Conservation (phyloP, 2,113 vertebrate species). For the Megaceryle maxima region DNA sequence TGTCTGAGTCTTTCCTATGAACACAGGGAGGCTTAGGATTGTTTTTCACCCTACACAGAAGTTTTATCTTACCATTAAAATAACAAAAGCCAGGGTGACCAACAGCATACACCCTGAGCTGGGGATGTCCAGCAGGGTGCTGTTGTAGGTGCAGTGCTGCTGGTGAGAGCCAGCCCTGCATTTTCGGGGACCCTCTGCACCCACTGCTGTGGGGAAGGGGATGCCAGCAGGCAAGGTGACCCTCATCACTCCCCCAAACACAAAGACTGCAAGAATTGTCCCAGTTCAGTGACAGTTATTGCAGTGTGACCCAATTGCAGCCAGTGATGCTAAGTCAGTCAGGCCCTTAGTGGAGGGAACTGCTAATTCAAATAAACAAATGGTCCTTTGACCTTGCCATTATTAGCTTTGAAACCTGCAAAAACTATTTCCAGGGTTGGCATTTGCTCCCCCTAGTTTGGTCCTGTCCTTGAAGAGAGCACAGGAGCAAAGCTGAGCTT, state of each 20-base stretch:
- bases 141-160: background rate
- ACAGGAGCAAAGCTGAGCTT: background rate
- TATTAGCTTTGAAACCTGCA: background rate
- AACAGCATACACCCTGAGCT: background rate
- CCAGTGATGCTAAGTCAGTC: background rate
- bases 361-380: background rate
- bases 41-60: background rate
- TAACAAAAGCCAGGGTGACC: background rate
- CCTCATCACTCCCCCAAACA: background rate
- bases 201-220: accelerated
- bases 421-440: background rate
- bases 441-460: background rate
- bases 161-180: background rate
- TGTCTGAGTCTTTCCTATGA: background rate
- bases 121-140: background rate
- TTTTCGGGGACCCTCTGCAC: background rate
- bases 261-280: background rate
- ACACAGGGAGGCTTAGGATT: background rate
- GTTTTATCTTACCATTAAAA: background rate
- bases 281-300: background rate
- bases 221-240: background rate
- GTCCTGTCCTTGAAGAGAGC: background rate
- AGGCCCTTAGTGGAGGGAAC: background rate
- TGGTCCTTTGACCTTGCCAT: background rate
- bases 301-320: background rate